Conservation (phyloP, 2,888 invertebrate species). For the Galeopsomyia nigrocyanea region DNA sequence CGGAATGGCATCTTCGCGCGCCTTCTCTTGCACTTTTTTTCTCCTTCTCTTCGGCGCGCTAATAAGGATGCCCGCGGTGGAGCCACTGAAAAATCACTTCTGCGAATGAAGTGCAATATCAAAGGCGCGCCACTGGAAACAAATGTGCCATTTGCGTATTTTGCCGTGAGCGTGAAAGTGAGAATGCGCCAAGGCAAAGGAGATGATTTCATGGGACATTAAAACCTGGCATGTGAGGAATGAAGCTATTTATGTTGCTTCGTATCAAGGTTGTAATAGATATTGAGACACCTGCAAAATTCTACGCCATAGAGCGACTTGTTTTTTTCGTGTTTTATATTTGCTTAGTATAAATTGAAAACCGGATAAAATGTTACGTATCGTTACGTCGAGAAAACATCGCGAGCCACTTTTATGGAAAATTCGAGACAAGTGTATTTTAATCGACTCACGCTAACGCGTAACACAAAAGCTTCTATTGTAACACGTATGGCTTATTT, state of each 20-base stretch:
- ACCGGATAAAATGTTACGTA: not conserved
- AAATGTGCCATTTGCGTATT: slow-evolving; percentile 40
- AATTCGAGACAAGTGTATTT: too few species aligned
- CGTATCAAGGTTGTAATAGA: too few species aligned
- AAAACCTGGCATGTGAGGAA: slow-evolving; percentile 17
- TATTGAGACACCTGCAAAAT: slow-evolving; percentile 57
- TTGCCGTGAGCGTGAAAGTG: slow-evolving; percentile 25
- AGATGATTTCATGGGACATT: slow-evolving; percentile 64
- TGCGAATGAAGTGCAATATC: slow-evolving; percentile 24
- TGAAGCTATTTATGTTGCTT: too few species aligned
- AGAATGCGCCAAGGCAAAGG: not conserved
- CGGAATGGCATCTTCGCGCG: not conserved
- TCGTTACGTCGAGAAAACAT: not conserved
- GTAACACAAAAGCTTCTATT: too few species aligned
- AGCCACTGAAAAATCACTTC: slow-evolving; percentile 36
- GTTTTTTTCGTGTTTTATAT: not conserved
- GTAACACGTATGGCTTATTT: not conserved
- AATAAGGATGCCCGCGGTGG: slow-evolving; percentile 32
- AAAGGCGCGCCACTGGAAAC: slow-evolving; percentile 27
- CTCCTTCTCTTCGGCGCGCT: slow-evolving; percentile 8
- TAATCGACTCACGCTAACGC: too few species aligned
- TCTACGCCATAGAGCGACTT: too few species aligned
- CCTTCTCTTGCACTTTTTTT: not conserved
- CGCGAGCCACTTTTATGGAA: not conserved
- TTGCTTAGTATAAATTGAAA: too few species aligned